These are phyloP conservation scores for Margaritifera margaritifera DNA, from an alignment of 2,888 invertebrate genomes.

Conservation along the genomic window DNA sequence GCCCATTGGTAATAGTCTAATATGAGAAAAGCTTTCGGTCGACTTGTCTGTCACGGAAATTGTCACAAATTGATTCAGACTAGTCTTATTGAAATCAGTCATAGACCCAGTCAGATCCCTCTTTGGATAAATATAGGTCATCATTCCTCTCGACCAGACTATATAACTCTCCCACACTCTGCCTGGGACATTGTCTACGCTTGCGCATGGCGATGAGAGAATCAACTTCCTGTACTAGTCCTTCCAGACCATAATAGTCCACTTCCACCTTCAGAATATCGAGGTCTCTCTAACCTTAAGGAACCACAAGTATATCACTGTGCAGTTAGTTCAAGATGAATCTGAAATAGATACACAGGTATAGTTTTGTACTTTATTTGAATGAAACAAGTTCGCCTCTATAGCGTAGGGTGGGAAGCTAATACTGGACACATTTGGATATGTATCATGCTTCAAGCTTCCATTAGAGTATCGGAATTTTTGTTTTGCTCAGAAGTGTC, in stretches of 20 bases:
- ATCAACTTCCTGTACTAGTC: conserved; percentile 47
- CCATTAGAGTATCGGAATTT: too few relatives aligned
- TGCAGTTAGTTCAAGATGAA: conserved; percentile 58
- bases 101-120: conserved; percentile 46
- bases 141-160: conserved; percentile 31
- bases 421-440: too few relatives aligned
- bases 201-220: conserved; percentile 36
- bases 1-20: too few relatives aligned
- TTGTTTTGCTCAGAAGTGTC: too few relatives aligned
- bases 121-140: conserved; percentile 36
- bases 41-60: too few relatives aligned
- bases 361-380: background rate
- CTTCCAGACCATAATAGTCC: too few relatives aligned
- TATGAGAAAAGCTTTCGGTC: too few relatives aligned
- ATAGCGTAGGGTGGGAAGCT: too few relatives aligned
- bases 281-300: conserved; percentile 57
- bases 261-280: too few relatives aligned
- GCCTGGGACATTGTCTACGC: conserved; percentile 27
- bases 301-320: conserved; percentile 50
- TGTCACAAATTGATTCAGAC: too few relatives aligned
- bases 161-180: conserved; percentile 25
- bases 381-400: too few relatives aligned
- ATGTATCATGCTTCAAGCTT: too few relatives aligned
- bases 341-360: conserved; percentile 42
- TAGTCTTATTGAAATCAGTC: conserved; percentile 19